A percentile compares a stretch with the other conserved stretches of the same genome.
Conservation (phyloP, 2,797 vertebrate genomes). For the Trichosurus vulpecula region DNA sequence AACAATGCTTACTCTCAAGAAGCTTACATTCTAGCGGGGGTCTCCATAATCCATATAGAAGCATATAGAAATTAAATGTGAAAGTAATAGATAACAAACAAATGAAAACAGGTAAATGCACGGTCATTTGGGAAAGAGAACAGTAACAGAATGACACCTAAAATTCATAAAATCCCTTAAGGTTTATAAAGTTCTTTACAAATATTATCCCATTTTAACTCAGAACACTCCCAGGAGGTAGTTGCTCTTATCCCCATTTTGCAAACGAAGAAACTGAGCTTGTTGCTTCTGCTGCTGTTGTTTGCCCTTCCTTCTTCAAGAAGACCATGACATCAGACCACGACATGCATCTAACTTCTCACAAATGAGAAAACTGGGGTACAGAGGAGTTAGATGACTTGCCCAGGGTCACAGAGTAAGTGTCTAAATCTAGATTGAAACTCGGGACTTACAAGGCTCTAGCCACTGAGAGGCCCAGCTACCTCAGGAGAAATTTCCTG, state of each 20-base stretch:
- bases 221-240: background rate
- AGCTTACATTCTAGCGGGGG: background rate
- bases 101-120: background rate
- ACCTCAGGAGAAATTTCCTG: background rate
- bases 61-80: background rate
- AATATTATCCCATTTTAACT: background rate
- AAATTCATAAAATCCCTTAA: background rate
- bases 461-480: background rate
- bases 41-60: background rate
- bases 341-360: too few species aligned
- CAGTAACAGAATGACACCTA: background rate
- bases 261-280: background rate
- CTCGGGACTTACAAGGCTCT: background rate
- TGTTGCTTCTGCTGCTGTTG: too few species aligned
- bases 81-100: background rate
- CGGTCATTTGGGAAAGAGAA: background rate
- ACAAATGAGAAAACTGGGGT: background rate
- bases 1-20: background rate
- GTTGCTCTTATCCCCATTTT: background rate
- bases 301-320: too few species aligned
- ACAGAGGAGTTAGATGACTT: background rate
- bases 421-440: background rate
- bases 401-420: background rate
- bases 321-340: too few species aligned
- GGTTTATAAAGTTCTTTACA: background rate